Evolutionary conservation across 2,113 vertebrate species (phyloP).

Genomic region (Stegostoma tigrinum): DNA sequence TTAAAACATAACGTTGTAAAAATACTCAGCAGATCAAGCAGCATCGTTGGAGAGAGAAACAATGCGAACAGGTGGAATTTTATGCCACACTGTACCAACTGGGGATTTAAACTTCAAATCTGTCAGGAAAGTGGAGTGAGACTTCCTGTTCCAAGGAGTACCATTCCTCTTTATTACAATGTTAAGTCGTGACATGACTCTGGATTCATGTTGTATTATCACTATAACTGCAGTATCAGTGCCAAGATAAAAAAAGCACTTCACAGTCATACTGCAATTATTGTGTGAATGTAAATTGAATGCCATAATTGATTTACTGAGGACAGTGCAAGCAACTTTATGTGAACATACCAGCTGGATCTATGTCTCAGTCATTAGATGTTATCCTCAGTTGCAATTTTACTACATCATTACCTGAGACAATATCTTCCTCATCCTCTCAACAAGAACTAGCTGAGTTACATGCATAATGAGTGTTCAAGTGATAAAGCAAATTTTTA

Average conservation of each 20-base stretch:
- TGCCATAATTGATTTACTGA: neutral
- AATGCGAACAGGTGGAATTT: neutral
- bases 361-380: neutral
- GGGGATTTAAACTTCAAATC: too few relatives aligned
- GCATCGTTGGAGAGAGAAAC: neutral
- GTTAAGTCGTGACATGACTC: neutral
- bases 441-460: neutral
- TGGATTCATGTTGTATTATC: neutral
- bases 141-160: neutral
- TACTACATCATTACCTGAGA: neutral
- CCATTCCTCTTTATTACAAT: neutral
- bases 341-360: neutral
- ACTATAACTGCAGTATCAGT: neutral
- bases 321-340: neutral
- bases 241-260: neutral
- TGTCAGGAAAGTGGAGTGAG: neutral
- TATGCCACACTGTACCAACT: neutral
- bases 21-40: neutral
- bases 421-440: neutral
- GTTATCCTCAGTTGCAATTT: neutral
- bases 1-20: neutral
- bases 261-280: neutral
- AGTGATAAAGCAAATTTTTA: neutral
- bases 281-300: neutral
- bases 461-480: neutral